phyloP scores from a whole-genome alignment of 2,888 invertebrate species.

The Tineola bisselliella region DNA sequence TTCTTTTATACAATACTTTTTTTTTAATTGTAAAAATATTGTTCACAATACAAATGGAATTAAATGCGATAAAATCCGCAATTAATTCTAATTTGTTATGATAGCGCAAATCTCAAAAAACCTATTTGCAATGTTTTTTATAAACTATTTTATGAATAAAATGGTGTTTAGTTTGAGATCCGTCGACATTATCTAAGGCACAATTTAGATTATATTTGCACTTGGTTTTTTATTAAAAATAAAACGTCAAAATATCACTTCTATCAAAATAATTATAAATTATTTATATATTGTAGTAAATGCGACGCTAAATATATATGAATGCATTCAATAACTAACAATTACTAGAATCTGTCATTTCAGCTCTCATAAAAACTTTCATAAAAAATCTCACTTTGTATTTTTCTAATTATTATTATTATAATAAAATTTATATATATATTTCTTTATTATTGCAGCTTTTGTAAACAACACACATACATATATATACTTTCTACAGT shows the following conservation, averaged over 20 bases:
- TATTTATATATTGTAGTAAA: not conserved
- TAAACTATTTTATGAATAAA: not conserved
- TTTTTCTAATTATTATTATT: not conserved
- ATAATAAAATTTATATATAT: not conserved
- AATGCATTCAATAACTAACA: not conserved
- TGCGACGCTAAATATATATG: not conserved
- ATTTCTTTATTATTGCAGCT: constrained; percentile 3
- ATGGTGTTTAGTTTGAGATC: constrained; percentile 2
- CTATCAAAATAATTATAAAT: constrained; percentile 7
- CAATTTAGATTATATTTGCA: constrained; percentile 65
- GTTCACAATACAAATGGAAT: not conserved
- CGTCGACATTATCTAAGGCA: constrained; percentile 45
- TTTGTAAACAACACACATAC: not conserved
- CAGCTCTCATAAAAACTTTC: not conserved
- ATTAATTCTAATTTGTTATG: not conserved
- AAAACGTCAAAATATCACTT: constrained; percentile 9
- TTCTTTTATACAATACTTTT: not conserved
- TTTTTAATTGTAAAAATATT: constrained; percentile 6
- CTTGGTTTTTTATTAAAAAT: constrained; percentile 34
- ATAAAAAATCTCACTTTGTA: not conserved
- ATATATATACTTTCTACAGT: not conserved
- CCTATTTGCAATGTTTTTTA: not conserved
- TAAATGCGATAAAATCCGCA: not conserved
- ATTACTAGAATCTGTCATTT: not conserved
- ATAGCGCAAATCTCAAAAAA: not conserved